Base-by-base conservation (phyloP, 2,113 vertebrate species). In the Neoarius graeffei region DNA sequence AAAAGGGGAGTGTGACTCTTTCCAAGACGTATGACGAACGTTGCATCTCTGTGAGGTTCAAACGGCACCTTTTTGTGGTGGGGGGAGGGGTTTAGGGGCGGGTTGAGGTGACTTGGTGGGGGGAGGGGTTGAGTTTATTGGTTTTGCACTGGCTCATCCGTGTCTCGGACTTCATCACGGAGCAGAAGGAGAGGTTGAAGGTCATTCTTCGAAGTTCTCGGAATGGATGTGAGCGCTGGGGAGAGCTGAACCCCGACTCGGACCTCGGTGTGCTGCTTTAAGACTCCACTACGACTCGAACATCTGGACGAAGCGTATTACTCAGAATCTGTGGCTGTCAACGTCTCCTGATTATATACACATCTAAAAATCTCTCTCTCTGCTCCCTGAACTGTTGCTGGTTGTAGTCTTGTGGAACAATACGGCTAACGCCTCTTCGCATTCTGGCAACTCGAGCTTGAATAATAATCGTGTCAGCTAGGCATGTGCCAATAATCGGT, bases 1-100 rank as follows among this genome's bases (percentile, higher is more conserved):
- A 94, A 86, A 95, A 92, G 91, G 90, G 87, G 64, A 93, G 89
- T 83, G 87, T n/a, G 96, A 95, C 79, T 94, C 92, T 89, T 99
- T 98, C 93, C 97, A 98, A 57, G 97, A 98, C 90, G 98, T 99
- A 98, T 99, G 97, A 99, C 97, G 95, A 95, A 95, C 93, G 94
- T 95, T 96, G 96, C 94, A 95, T 96, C 94, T 91, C 10, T 60
- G 90, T 19, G 57, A 87, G 11, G 25, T 35, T 11, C 83, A n/a
- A 9, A 54, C 23, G 79, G 69, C 81, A 56, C 19, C 52, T 2
- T 80, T 30, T 60, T 23, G 19, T 48, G 17, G 19, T 0, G 10
- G 57, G 54, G 79, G 79, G 77, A 15, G n/a, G 77, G 27, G 52
- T 54, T 52, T 76, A 8, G 23, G 15, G 59, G 56, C 42, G 81